A percentile compares a stretch with the other conserved stretches of the same genome.
phyloP scores from a whole-genome alignment of 2,113 vertebrate species.

The Sinocyclocheilus grahami region DNA sequence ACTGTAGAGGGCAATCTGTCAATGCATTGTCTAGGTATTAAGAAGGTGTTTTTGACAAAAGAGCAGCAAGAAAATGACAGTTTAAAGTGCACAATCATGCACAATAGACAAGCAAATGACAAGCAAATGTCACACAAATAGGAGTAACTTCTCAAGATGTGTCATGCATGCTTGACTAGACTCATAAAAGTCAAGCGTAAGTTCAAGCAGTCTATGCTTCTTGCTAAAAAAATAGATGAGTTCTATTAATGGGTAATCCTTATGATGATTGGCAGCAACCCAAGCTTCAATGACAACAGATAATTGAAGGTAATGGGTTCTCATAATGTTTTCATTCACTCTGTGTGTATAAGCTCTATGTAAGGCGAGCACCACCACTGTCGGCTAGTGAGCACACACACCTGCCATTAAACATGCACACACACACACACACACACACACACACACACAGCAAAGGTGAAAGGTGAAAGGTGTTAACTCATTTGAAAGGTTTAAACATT shows the following conservation, averaged over 20 bases:
- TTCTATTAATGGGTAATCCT: conserved; percentile 36
- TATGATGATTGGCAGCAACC: conserved; percentile 42
- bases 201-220: neutral
- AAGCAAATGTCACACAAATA: conserved; percentile 25
- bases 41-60: neutral
- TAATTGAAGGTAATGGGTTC: conserved; percentile 47
- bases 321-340: conserved; percentile 18
- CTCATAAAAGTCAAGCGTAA: neutral
- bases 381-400: conserved; percentile 2
- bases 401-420: neutral
- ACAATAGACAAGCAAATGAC: neutral
- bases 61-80: neutral
- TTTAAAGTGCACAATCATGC: conserved; percentile 18
- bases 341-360: conserved; percentile 6
- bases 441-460: neutral
- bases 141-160: neutral
- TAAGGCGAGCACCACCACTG: conserved; percentile 6
- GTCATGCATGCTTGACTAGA: neutral
- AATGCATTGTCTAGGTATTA: neutral
- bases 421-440: neutral
- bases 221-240: conserved; percentile 4
- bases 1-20: neutral
- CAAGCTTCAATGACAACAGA: conserved; percentile 48
- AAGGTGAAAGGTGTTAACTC: neutral
- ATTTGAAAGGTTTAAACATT: no score